Base-by-base conservation (phyloP, 2,888 invertebrate species). In the Cerceris rybyensis region DNA sequence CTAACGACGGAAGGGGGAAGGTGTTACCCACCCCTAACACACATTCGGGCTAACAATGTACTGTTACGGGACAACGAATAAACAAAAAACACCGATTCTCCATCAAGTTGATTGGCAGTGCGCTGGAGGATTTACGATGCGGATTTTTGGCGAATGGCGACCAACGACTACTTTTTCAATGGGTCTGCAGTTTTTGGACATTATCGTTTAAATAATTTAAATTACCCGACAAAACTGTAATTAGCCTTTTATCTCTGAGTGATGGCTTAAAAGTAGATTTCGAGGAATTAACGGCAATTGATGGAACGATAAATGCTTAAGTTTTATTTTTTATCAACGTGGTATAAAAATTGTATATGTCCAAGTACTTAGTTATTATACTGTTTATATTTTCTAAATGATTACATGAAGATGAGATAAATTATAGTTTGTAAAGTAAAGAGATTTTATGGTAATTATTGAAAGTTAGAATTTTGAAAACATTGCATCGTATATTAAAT, bases 1-100 rank as follows among this genome's bases (percentile, higher is more conserved):
- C 82, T 85, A 83, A 81, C 80, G 70, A 78, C 67, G 78, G 66
- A 61, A 71, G 63, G 63, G 73, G 76, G 70, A 73, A 67, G 63
- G 76, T 72, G 72, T 70, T 67, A 52, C 70, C 70, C 65, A 16
- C 52, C 39, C 42, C 7, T 50, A 75, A 67, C 75, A 70, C 66
- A 64, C 81, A 70, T 65, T 68, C 66, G 43, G 57, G 64, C 58
- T 69, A 84, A 82, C 80, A 80, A 87, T 83, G 71, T 66, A 76
- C 75, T 71, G 80, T 82, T 81, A 65, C 80, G 65, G 75, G 75
- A 76, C 79, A 71, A 81, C 80, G 77, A 81, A 83, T 83, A 80
- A 86, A 84, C 73, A 75, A 81, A 86, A 83, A 80, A 75, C 78
- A 79, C 58, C 79, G 78, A 79, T 79, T 73, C 83, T 82, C 80